Evolutionary conservation across 2,888 invertebrate genomes (phyloP).

Genomic region (Lucinisca nassula): DNA sequence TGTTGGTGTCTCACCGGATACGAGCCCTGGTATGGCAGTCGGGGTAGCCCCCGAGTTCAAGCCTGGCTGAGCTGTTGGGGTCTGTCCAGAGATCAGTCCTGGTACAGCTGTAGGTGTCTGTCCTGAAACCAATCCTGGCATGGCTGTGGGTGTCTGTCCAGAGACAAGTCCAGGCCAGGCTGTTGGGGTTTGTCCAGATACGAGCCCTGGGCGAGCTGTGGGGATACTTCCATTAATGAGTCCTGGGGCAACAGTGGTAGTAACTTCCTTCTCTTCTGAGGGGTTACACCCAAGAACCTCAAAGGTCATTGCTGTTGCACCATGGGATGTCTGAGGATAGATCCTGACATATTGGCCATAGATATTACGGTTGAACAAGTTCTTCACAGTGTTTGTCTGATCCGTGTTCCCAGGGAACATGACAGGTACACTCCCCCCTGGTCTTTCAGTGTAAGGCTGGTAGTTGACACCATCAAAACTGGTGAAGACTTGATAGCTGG

Average conservation of each 20-base stretch:
- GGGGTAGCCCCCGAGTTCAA: constrained; percentile 52
- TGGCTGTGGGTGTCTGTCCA: constrained; percentile 22
- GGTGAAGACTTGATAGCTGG: constrained; percentile 72
- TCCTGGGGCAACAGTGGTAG: constrained; percentile 59
- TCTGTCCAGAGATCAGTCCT: neutral
- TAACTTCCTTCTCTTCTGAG: constrained; percentile 55
- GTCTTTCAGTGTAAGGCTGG: constrained; percentile 72
- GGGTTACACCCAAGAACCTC: constrained; percentile 81
- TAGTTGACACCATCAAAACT: constrained; percentile 77
- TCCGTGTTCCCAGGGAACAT: constrained; percentile 76
- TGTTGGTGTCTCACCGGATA: constrained; percentile 45
- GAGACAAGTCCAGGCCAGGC: constrained; percentile 40
- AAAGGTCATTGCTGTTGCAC: constrained; percentile 75
- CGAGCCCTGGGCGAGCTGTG: neutral
- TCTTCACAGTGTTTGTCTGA: constrained; percentile 64
- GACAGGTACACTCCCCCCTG: constrained; percentile 57
- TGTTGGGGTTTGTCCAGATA: neutral
- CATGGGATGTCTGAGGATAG: constrained; percentile 75
- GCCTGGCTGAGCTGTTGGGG: constrained; percentile 67
- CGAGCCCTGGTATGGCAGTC: constrained; percentile 49
- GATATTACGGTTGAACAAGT: constrained; percentile 77
- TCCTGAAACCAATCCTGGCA: constrained; percentile 19
- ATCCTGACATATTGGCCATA: constrained; percentile 76
- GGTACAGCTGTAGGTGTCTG: constrained; percentile 30
- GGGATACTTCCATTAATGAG: constrained; percentile 41